A percentile compares a stretch with the other conserved stretches of the same genome.
Conservation (phyloP, 1,140 invertebrate genomes). For the Penaeus vannamei region DNA sequence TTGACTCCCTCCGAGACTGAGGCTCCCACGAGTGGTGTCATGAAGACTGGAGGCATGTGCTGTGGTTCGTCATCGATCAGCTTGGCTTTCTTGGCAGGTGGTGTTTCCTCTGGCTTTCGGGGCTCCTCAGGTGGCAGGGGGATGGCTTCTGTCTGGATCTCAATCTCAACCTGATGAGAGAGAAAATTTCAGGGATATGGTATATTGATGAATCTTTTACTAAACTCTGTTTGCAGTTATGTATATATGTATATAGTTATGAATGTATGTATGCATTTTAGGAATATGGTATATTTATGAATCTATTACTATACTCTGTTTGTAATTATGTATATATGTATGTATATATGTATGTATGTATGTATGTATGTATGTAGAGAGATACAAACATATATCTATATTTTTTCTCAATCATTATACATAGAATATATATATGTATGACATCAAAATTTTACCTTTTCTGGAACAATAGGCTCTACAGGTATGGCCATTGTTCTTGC, state of each 20-base stretch:
- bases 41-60: conserved; percentile 76
- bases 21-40: conserved; percentile 79
- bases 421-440: too few species aligned
- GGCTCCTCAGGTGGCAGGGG: conserved; percentile 68
- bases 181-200: neutral
- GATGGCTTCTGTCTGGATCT: conserved; percentile 67
- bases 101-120: conserved; percentile 69
- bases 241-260: too few species aligned
- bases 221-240: too few species aligned
- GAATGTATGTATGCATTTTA: too few species aligned
- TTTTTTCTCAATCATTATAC: too few species aligned
- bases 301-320: too few species aligned
- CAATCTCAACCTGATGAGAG: conserved; percentile 62
- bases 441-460: conserved; percentile 35
- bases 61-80: conserved; percentile 71
- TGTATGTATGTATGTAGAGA: too few species aligned
- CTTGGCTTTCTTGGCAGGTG: conserved; percentile 69
- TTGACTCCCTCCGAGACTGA: conserved; percentile 82
- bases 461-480: conserved; percentile 54
- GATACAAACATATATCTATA: too few species aligned
- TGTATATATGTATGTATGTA: too few species aligned
- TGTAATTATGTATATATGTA: too few species aligned
- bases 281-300: too few species aligned
- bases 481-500: conserved; percentile 68
- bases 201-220: too few species aligned